These are phyloP conservation scores for Empis livida DNA, from an alignment of 2,888 invertebrate genomes.

Conservation along the genomic window DNA sequence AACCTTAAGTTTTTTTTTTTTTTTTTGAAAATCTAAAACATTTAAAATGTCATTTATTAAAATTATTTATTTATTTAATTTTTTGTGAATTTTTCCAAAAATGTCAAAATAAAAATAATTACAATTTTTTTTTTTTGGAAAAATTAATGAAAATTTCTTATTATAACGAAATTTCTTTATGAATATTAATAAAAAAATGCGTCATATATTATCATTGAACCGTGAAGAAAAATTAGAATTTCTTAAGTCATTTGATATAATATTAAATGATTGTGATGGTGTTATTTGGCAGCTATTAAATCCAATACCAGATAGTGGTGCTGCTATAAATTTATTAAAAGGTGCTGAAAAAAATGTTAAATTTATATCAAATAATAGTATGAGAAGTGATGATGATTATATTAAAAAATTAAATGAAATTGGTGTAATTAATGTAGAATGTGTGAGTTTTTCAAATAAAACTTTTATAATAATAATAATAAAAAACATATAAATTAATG, in stretches of 20 bases:
- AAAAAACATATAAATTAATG: not conserved
- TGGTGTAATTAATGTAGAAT: slow-evolving; percentile 17
- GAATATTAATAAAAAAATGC: too few relatives aligned
- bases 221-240: slow-evolving; percentile 25
- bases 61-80: too few relatives aligned
- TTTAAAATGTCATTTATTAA: too few relatives aligned
- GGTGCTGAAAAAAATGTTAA: slow-evolving; percentile 32
- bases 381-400: slow-evolving; percentile 25
- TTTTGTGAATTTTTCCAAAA: too few relatives aligned
- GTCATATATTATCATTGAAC: not conserved
- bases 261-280: slow-evolving; percentile 46
- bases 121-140: too few relatives aligned
- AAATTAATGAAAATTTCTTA: too few relatives aligned
- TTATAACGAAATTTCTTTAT: too few relatives aligned
- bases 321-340: slow-evolving; percentile 29
- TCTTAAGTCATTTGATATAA: slow-evolving; percentile 40
- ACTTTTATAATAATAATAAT: too few relatives aligned
- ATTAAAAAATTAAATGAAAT: slow-evolving; percentile 20
- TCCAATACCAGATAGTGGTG: slow-evolving; percentile 30
- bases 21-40: too few relatives aligned
- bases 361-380: slow-evolving; percentile 35
- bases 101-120: too few relatives aligned
- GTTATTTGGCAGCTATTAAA: slow-evolving; percentile 34
- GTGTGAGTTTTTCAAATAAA: slow-evolving; percentile 15
- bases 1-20: too few relatives aligned